phyloP scores from a whole-genome alignment of 2,797 vertebrate species.

The Threskiornis aethiopicus region DNA sequence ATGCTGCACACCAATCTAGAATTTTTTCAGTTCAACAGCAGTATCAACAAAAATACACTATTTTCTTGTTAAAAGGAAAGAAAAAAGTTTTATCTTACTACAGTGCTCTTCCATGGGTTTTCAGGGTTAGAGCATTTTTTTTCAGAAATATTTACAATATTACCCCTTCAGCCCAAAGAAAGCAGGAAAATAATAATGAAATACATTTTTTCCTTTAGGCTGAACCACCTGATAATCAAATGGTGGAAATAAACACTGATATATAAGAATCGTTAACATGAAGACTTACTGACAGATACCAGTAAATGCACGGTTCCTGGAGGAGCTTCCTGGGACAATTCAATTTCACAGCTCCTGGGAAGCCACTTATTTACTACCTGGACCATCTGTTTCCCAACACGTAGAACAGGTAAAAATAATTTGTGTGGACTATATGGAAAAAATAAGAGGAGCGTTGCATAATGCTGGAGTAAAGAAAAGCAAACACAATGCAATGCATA shows the following conservation, averaged over 20 bases:
- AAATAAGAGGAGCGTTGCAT: constrained; percentile 26
- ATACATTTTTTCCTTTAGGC: background rate
- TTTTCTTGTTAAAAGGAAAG: background rate
- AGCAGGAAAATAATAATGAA: constrained; percentile 16
- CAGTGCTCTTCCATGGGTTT: background rate
- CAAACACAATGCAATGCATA: background rate
- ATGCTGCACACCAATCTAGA: background rate
- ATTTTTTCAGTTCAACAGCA: constrained; percentile 1
- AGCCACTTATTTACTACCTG: constrained; percentile 57
- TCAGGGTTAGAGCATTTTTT: background rate
- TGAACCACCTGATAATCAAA: background rate
- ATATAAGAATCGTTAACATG: background rate
- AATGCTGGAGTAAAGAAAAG: constrained; percentile 11
- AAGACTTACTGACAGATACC: background rate
- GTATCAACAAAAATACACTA: background rate
- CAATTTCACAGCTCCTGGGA: constrained; percentile 57
- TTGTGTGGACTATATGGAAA: constrained; percentile 26
- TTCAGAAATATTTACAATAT: background rate
- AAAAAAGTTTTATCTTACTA: background rate
- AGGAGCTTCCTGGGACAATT: constrained; percentile 43
- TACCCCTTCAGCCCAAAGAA: background rate
- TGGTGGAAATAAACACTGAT: background rate
- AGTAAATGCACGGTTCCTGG: constrained; percentile 30
- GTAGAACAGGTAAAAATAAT: constrained; percentile 57
- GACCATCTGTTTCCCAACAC: constrained; percentile 52